A percentile compares a stretch with the other conserved stretches of the same genome.
These are phyloP conservation scores for Ophion costatus DNA, from an alignment of 2,888 invertebrate genomes.

Conservation along the genomic window DNA sequence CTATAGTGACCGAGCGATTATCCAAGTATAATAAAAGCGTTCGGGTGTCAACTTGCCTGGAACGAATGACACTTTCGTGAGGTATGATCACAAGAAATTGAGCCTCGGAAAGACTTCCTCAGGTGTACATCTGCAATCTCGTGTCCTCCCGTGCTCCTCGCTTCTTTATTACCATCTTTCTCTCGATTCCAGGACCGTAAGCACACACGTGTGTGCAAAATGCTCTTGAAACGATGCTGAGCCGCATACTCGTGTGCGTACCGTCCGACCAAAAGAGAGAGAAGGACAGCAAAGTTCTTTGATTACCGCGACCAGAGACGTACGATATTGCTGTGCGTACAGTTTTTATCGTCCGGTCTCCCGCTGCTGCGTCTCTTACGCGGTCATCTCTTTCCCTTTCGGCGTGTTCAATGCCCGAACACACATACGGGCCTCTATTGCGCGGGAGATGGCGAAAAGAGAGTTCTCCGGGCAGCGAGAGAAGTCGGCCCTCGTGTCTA, in stretches of 20 bases:
- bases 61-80: slow-evolving; percentile 76
- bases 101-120: slow-evolving; percentile 41
- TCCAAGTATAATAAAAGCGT: slow-evolving; percentile 80
- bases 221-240: slow-evolving; percentile 27
- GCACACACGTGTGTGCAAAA: slow-evolving; percentile 5
- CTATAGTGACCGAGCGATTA: slow-evolving; percentile 73
- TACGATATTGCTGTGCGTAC: slow-evolving; percentile 69
- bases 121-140: not conserved
- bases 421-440: slow-evolving; percentile 43
- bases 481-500: slow-evolving; percentile 21
- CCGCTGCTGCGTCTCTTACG: slow-evolving; percentile 64
- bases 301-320: slow-evolving; percentile 71
- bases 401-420: slow-evolving; percentile 35
- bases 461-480: slow-evolving; percentile 27
- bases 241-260: slow-evolving; percentile 12
- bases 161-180: slow-evolving; percentile 26
- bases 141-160: not conserved
- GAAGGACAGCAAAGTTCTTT: slow-evolving; percentile 62
- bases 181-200: slow-evolving; percentile 9
- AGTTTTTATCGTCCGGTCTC: slow-evolving; percentile 67
- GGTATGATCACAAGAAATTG: slow-evolving; percentile 72
- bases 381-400: slow-evolving; percentile 60
- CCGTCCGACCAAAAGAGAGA: slow-evolving; percentile 5
- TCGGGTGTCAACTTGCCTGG: slow-evolving; percentile 77
- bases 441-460: slow-evolving; percentile 56